These are phyloP conservation scores for Ditylenchus dipsaci DNA, from an alignment of 1,140 invertebrate species.

Conservation along the genomic window DNA sequence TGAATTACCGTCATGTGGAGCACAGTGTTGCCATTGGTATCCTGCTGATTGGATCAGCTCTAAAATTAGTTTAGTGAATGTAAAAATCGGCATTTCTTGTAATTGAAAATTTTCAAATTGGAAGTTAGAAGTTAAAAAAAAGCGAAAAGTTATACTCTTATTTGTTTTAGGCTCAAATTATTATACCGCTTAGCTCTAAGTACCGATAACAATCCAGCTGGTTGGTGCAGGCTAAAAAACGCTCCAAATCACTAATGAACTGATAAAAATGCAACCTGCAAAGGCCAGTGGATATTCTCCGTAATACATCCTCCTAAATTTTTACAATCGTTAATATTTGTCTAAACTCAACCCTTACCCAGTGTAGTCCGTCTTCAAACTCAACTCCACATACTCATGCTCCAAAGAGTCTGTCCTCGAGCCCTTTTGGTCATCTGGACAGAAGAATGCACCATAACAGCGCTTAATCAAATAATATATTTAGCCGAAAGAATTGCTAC, in stretches of 20 bases:
- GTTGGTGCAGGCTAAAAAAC: constrained; percentile 72
- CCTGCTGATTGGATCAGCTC: constrained; percentile 86
- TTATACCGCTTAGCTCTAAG: constrained; percentile 71
- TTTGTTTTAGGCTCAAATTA: no score
- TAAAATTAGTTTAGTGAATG: constrained; percentile 52
- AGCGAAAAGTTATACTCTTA: no score
- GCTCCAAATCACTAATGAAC: no score
- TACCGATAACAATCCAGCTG: constrained; percentile 90
- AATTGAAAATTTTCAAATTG: no score
- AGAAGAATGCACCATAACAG: constrained; percentile 85
- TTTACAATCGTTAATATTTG: background rate
- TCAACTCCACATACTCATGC: constrained; percentile 83
- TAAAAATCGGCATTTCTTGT: no score
- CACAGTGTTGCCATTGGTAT: constrained; percentile 94
- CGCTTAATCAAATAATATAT: constrained; percentile 14
- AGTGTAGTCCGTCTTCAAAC: constrained; percentile 78
- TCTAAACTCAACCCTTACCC: constrained; percentile 65
- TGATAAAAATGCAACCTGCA: constrained; percentile 62
- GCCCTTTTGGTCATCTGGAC: constrained; percentile 90
- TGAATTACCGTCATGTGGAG: constrained; percentile 94
- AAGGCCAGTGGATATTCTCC: constrained; percentile 93
- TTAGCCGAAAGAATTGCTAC: background rate
- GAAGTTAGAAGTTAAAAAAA: no score
- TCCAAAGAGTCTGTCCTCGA: constrained; percentile 78
- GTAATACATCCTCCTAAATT: constrained; percentile 85